These are phyloP conservation scores for Nautilus pompilius DNA, from an alignment of 1,140 invertebrate genomes.

Conservation along the genomic window DNA sequence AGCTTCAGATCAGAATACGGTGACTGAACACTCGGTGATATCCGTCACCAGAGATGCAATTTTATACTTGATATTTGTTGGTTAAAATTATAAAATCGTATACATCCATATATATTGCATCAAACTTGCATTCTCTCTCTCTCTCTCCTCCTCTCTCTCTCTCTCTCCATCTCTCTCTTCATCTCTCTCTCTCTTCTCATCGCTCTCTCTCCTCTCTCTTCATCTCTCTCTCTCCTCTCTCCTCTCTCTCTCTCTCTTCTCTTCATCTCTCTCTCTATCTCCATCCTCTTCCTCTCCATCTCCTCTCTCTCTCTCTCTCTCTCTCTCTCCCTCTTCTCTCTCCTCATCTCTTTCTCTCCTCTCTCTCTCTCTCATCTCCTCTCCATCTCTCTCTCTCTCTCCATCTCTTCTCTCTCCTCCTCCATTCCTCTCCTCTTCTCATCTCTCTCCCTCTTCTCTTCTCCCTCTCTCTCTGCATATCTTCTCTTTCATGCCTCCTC, in stretches of 20 bases:
- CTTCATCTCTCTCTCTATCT: conserved; percentile 1
- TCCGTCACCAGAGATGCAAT: no score
- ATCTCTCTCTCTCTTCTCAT: conserved; percentile 1
- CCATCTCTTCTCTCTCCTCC: neutral
- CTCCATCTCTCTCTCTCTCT: neutral
- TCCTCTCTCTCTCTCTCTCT: neutral
- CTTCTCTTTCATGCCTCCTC: neutral
- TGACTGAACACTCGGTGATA: no score
- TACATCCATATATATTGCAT: neutral
- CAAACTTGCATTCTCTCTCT: neutral
- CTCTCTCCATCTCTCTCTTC: neutral
- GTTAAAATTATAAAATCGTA: neutral
- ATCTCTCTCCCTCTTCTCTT: neutral
- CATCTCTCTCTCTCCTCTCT: no score
- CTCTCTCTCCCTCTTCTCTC: neutral
- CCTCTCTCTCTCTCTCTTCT: no score
- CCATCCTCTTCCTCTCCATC: neutral
- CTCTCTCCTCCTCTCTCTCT: neutral
- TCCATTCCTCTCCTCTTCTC: neutral
- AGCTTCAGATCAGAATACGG: neutral
- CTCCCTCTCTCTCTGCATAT: neutral
- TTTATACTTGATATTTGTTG: neutral
- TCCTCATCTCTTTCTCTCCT: neutral
- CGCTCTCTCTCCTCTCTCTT: no score
- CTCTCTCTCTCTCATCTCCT: neutral